Conservation (phyloP, 1,140 invertebrate genomes). For the Drosophila pachea region DNA sequence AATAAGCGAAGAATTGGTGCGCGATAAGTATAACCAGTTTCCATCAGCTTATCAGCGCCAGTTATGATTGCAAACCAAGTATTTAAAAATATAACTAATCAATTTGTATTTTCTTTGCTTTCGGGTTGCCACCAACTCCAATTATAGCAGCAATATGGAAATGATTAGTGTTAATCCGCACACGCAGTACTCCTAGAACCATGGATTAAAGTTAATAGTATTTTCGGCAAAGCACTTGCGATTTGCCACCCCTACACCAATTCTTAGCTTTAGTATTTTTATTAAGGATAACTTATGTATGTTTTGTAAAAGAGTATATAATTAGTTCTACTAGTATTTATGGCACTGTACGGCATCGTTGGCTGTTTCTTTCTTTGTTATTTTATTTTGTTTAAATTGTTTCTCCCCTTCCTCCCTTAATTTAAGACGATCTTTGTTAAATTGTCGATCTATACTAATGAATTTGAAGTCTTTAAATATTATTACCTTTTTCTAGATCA, state of each 20-base stretch:
- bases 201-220: slow-evolving; percentile 5
- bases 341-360: slow-evolving; percentile 15
- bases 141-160: slow-evolving; percentile 83
- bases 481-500: slow-evolving; percentile 4
- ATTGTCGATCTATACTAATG: slow-evolving; percentile 7
- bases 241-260: slow-evolving; percentile 6
- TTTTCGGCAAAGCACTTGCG: slow-evolving; percentile 9
- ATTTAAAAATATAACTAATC: slow-evolving; percentile 28
- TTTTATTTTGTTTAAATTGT: not conserved
- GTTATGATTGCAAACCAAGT: slow-evolving; percentile 14
- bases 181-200: slow-evolving; percentile 84
- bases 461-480: not conserved
- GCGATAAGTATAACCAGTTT: slow-evolving; percentile 32
- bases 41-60: slow-evolving; percentile 30
- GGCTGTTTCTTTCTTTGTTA: slow-evolving; percentile 4
- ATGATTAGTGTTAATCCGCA: slow-evolving; percentile 90
- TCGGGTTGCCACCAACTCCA: not conserved
- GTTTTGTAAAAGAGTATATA: slow-evolving; percentile 23
- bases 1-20: slow-evolving; percentile 16
- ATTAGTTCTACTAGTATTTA: slow-evolving; percentile 24
- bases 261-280: slow-evolving; percentile 28
- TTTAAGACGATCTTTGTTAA: slow-evolving; percentile 27
- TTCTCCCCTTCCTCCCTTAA: slow-evolving; percentile 12
- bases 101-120: slow-evolving; percentile 3
- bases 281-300: slow-evolving; percentile 35